These are phyloP conservation scores for Hirtodrosophila cameraria DNA, from an alignment of 2,888 invertebrate species.

Conservation along the genomic window DNA sequence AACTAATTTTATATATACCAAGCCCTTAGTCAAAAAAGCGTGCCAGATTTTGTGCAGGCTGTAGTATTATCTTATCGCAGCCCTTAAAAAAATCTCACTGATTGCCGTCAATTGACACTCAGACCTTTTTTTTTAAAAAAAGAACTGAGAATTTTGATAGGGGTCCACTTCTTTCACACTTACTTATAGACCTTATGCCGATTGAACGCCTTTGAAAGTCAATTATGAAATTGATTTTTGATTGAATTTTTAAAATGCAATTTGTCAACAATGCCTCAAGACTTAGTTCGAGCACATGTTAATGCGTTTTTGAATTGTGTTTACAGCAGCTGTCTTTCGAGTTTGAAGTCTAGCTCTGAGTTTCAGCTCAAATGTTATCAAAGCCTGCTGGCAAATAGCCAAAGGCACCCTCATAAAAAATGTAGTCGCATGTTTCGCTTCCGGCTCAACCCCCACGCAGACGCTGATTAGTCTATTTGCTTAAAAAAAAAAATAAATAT, in stretches of 20 bases:
- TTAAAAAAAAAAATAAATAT: constrained; percentile 54
- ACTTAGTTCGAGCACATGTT: constrained; percentile 8
- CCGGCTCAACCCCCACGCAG: constrained; percentile 64
- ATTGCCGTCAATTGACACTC: constrained; percentile 55
- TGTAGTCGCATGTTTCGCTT: constrained; percentile 35
- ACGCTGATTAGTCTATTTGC: constrained; percentile 74
- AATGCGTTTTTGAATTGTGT: constrained; percentile 17
- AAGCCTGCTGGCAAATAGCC: constrained; percentile 18
- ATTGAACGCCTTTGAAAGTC: constrained; percentile 61
- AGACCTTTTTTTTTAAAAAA: constrained; percentile 51
- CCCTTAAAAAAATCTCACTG: constrained; percentile 61
- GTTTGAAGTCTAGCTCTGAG: neutral
- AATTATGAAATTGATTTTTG: constrained; percentile 69
- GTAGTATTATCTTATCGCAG: constrained; percentile 64
- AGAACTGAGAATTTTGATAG: constrained; percentile 50
- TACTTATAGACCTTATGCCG: constrained; percentile 58
- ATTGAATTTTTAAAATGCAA: constrained; percentile 57
- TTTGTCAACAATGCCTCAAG: constrained; percentile 66
- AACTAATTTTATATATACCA: constrained; percentile 21
- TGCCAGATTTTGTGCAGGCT: too few relatives aligned
- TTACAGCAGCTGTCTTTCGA: constrained; percentile 42
- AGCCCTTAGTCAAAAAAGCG: constrained; percentile 29
- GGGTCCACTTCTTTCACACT: constrained; percentile 45
- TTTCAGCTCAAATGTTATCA: constrained; percentile 20
- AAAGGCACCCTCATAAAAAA: constrained; percentile 68